Base-by-base conservation (phyloP, 2,888 invertebrate species). In the Germaria angustata region DNA sequence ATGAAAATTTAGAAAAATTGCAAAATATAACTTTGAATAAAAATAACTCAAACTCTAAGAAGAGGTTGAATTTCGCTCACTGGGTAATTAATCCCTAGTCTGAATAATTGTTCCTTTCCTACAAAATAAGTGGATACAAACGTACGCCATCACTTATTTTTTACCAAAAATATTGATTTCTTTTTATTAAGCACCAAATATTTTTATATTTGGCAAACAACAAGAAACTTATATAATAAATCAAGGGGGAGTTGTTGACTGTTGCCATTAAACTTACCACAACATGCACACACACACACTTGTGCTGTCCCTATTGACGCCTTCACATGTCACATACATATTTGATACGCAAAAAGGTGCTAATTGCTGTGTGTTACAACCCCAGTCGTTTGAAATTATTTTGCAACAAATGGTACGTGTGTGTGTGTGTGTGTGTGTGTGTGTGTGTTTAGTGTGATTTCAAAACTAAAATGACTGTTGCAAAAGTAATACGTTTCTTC, bases 321-420 rank as follows among this genome's bases (percentile, higher is more conserved):
- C 49, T 59, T 49, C 57, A n/a, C n/a, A 51, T 59, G 68, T 59
- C 20, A 66, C 66, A 59, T 15, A 66, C 66, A 59, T 41, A 36
- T 39, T 39, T 66, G 32, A 46, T 44, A 89, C 87, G 88, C 88
- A 88, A 88, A 88, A 86, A 88, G 88, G 89, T 88, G 88, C 89
- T 88, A 88, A 88, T 88, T 88, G 88, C 87, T 84, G 86, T 85
- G 69, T 65, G 55, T 34, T 20, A 28, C 75, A 75, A 79, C 82
- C 82, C 79, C 88, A 87, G 84, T 86, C 85, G 86, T 72, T 72
- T 36, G 3, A 39, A 28, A 8, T n/a, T 36, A 36, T 24, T 36
- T 59, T 57, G 34, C 72, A 63, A 51, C 72, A 49, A 55, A 59
- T 5, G n/a, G 6, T 28, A n/a, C 41, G 2, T 2, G 13, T 32